Evolutionary conservation across 2,888 invertebrate genomes (phyloP), one percentile per base, ranked within the genome.

Genomic region (Pasiphila rectangulata): DNA sequence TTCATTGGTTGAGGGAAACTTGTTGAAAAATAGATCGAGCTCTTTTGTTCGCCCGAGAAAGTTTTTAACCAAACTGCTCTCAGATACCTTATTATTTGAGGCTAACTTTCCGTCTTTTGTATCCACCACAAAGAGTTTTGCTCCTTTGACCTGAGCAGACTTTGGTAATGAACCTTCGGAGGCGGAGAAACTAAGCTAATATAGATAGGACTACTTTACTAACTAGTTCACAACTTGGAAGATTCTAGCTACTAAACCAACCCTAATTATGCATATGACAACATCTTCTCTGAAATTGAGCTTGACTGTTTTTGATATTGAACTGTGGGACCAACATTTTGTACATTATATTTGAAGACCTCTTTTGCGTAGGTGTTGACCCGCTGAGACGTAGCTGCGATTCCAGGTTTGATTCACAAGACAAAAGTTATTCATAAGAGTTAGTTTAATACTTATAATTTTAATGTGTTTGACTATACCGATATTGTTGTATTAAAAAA

Each of bases 211-310:
- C 47, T 55, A 47, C 53, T 55, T 54, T 50, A 20, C 36, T 41
- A 51, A 56, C 56, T 56, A 56, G 53, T 56, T 58, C 36, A 30
- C 45, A 38, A 58, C 52, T 46, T 58, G 12, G 40, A 46, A 54
- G 45, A 42, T 50, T 53, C 19, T 32, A 27, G 40, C 40, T 21
- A 42, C 38, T 45, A 44, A 48, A 29, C 24, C 30, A 35, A 52
- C 39, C 23, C 46, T 47, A 43, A 47, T 47, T 47, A 46, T 30
- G 20, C 38, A 27, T 19, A 27, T 36, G 24, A 35, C 20, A 15
- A 24, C 10, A 9, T 32, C 9, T 32, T 3, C 4, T 4, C n/a
- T n/a, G n/a, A n/a, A n/a, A 0, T n/a, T 16, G 2, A 13, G 12
- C 13, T 7, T 29, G 29, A 13, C 13, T 15, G 15, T 12, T 27